A percentile compares a stretch with the other conserved stretches of the same genome.
Conservation (phyloP, 2,888 invertebrate genomes). For the Drosophila lacicola region DNA sequence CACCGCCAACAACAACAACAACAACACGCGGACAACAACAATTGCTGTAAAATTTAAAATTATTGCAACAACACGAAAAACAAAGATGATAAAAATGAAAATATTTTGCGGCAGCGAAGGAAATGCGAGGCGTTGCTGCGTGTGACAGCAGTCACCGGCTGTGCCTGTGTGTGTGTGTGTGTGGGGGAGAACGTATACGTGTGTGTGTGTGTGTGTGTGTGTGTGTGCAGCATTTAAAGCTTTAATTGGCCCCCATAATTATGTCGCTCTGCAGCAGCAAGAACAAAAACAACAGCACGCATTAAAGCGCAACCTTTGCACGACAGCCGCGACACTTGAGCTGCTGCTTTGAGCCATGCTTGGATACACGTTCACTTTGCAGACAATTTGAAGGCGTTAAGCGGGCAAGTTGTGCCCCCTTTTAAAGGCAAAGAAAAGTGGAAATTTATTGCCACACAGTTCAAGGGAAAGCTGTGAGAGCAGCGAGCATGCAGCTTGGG, state of each 20-base stretch:
- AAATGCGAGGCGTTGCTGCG: slow-evolving; percentile 70
- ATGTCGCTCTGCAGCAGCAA: slow-evolving; percentile 34
- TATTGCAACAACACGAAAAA: slow-evolving; percentile 39
- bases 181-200: slow-evolving; percentile 11
- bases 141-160: slow-evolving; percentile 55
- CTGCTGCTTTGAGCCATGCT: not conserved
- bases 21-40: slow-evolving; percentile 10
- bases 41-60: slow-evolving; percentile 56
- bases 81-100: slow-evolving; percentile 61
- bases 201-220: slow-evolving; percentile 8
- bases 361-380: not conserved
- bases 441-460: not conserved
- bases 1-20: slow-evolving; percentile 13
- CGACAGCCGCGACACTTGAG: slow-evolving; percentile 1
- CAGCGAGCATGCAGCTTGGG: too few species aligned
- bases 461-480: not conserved
- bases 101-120: slow-evolving; percentile 39
- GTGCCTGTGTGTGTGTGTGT: slow-evolving; percentile 13
- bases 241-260: slow-evolving; percentile 58
- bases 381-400: slow-evolving; percentile 14
- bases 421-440: not conserved
- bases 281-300: slow-evolving; percentile 9
- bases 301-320: slow-evolving; percentile 40
- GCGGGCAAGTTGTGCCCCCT: not conserved
- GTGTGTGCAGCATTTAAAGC: slow-evolving; percentile 47